These are phyloP conservation scores for Eurystomus glaucurus DNA, from an alignment of 2,797 vertebrate species.

Conservation along the genomic window DNA sequence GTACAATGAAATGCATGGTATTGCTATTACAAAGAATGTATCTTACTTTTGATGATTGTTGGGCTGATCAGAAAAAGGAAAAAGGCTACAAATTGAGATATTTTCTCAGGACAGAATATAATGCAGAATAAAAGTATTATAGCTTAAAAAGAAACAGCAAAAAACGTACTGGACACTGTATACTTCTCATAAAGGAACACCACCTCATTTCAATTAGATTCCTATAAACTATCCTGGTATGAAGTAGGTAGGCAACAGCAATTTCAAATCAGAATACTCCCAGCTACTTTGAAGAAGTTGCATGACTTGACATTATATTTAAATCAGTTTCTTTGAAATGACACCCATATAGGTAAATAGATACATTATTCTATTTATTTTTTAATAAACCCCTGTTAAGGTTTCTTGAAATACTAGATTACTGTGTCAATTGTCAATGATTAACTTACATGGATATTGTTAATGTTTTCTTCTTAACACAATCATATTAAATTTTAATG, in stretches of 20 bases:
- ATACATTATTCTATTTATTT: constrained; percentile 69
- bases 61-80: not conserved
- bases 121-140: not conserved
- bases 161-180: not conserved
- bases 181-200: not conserved
- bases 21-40: not conserved
- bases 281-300: constrained; percentile 62
- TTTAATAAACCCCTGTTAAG: constrained; percentile 76
- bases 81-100: not conserved
- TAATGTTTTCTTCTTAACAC: constrained; percentile 83
- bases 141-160: constrained; percentile 4
- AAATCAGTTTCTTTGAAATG: constrained; percentile 66
- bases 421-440: constrained; percentile 83
- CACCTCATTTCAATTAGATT: constrained; percentile 20
- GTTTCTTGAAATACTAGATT: constrained; percentile 81
- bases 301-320: constrained; percentile 75
- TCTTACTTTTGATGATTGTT: constrained; percentile 3
- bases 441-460: constrained; percentile 83
- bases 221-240: constrained; percentile 15
- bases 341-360: constrained; percentile 63
- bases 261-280: constrained; percentile 62
- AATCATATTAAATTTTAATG: constrained; percentile 88
- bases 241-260: constrained; percentile 33
- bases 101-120: constrained; percentile 37
- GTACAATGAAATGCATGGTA: not conserved